phyloP scores from a whole-genome alignment of 1,140 invertebrate species.

The Drosophila cardini region DNA sequence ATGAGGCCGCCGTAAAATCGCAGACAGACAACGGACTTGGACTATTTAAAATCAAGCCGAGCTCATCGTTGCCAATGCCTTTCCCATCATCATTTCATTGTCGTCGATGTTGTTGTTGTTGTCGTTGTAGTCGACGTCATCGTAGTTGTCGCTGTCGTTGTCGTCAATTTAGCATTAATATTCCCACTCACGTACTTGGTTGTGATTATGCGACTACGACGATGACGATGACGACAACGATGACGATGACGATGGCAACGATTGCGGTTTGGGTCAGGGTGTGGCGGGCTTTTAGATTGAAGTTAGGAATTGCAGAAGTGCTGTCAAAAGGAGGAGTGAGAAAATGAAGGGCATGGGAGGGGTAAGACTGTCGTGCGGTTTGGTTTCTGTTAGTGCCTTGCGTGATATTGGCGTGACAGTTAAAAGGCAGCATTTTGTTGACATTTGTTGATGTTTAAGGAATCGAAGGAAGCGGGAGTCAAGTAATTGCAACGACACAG shows the following conservation, averaged over 20 bases:
- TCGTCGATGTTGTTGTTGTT: conserved; percentile 39
- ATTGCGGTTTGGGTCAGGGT: conserved; percentile 64
- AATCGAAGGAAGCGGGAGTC: conserved; percentile 70
- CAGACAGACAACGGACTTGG: conserved; percentile 45
- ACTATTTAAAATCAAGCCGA: conserved; percentile 2
- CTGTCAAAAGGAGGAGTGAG: background rate
- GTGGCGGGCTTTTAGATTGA: conserved; percentile 36
- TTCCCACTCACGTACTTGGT: conserved; percentile 84
- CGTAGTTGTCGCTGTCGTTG: conserved; percentile 59
- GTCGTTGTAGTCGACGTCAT: conserved; percentile 39
- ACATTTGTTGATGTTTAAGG: conserved; percentile 72
- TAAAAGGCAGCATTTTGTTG: conserved; percentile 81
- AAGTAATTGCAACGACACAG: conserved; percentile 70
- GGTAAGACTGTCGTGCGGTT: conserved; percentile 37
- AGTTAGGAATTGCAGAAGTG: conserved; percentile 26
- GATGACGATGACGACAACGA: conserved; percentile 43
- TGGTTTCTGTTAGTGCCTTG: conserved; percentile 64
- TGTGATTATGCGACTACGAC: conserved; percentile 83
- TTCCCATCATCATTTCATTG: conserved; percentile 53
- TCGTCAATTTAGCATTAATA: conserved; percentile 84
- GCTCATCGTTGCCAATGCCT: conserved; percentile 15
- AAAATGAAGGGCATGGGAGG: background rate
- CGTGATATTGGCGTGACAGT: conserved; percentile 77
- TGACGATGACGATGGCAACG: conserved; percentile 57
- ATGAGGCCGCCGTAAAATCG: conserved; percentile 74